Evolutionary conservation across 2,113 vertebrate genomes (phyloP), one percentile per base, ranked within the genome.

Genomic region (Phalacrocorax brasilianus): DNA sequence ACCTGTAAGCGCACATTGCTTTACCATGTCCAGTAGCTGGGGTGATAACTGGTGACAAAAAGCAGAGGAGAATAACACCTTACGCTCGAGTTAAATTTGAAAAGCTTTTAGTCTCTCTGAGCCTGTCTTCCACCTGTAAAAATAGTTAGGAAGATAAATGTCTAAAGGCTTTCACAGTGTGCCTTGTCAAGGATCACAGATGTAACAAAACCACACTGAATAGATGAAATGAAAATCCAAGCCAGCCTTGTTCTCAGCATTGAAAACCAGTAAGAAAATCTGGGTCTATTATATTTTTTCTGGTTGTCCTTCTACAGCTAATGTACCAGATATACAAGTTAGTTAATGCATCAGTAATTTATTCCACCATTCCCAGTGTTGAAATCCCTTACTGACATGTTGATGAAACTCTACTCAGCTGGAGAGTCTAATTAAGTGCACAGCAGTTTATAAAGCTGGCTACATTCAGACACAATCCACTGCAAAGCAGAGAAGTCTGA

Each of bases 361-460:
- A 75, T 96, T 94, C 52, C 7, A 24, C 47, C 30, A 53, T 71
- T 80, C 35, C n/a, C 59, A 58, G 63, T 7, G 5, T 0, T 91
- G 47, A 88, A 94, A 77, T 88, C 72, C 42, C 79, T 96, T 86
- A 85, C 79, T 88, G 91, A 77, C 63, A 65, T 49, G 56, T 84
- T 92, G 93, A 93, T 93, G 79, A 92, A 93, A 94, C 61, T 79
- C 73, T 35, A 9, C 33, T 78, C 56, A 55, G 56, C 28, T 81
- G 63, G 74, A 90, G 65, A 93, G 76, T 81, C 85, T 91, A 89
- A 96, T 93, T 92, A 93, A 89, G 94, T 62, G 49, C 58, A 62
- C 77, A 95, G 85, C 56, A 85, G 79, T 78, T 86, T 66, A 81
- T 79, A 94, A 87, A 91, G 58, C 70, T 79, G 85, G 79, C 53